Evolutionary conservation across 1,140 invertebrate species (phyloP).

Genomic region (Phymastichus coffea): DNA sequence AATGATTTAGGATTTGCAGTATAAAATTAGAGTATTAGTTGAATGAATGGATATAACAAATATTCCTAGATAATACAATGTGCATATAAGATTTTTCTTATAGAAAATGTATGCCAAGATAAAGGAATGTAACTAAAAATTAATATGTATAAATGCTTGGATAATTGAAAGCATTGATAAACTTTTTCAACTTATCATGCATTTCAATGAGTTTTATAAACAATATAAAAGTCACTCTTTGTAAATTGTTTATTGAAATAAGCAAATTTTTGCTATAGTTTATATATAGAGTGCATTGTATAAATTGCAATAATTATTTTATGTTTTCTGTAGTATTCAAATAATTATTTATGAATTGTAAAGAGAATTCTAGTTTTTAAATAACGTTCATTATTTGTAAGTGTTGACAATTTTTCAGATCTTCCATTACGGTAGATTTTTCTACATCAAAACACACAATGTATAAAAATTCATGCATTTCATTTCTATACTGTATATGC

Average conservation of each 20-base stretch:
- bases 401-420: constrained; percentile 6
- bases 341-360: constrained; percentile 10
- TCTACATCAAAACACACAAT: constrained; percentile 4
- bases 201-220: constrained; percentile 15
- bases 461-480: constrained; percentile 24
- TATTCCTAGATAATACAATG: no score
- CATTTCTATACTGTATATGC: constrained; percentile 18
- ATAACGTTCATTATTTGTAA: constrained; percentile 1
- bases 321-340: background rate
- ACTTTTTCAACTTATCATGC: no score
- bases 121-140: constrained; percentile 10
- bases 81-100: constrained; percentile 27
- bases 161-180: no score
- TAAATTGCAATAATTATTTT: no score
- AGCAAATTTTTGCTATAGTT: no score
- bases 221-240: constrained; percentile 13
- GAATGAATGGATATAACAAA: no score
- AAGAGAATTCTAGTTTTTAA: background rate
- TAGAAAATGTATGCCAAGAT: constrained; percentile 13
- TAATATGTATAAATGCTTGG: constrained; percentile 20
- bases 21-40: no score
- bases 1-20: no score
- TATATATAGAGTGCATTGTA: no score
- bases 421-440: constrained; percentile 19
- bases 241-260: constrained; percentile 14